These are phyloP conservation scores for Diogma glabrata DNA, from an alignment of 2,888 invertebrate species.

Conservation along the genomic window DNA sequence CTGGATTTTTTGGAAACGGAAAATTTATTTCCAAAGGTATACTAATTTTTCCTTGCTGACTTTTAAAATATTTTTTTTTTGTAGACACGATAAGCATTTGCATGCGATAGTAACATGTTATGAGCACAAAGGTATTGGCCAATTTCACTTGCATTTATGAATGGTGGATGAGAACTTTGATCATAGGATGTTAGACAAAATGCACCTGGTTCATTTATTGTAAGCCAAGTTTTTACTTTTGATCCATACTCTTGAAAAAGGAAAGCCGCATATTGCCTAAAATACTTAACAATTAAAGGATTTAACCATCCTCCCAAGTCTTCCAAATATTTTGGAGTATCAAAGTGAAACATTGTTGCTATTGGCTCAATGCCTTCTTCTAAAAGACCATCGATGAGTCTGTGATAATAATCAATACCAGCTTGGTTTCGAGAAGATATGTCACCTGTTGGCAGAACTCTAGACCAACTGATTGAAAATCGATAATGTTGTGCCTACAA, in stretches of 20 bases:
- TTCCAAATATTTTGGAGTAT: slow-evolving; percentile 42
- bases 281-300: slow-evolving; percentile 37
- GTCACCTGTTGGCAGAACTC: slow-evolving; percentile 48
- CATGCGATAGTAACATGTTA: slow-evolving; percentile 42
- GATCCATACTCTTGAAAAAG: slow-evolving; percentile 38
- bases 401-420: slow-evolving; percentile 53
- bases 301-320: slow-evolving; percentile 43
- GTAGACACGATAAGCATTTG: slow-evolving; percentile 36
- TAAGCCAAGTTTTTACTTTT: slow-evolving; percentile 42
- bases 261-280: slow-evolving; percentile 39
- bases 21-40: slow-evolving; percentile 25
- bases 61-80: too few species aligned
- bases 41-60: too few species aligned
- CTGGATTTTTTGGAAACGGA: slow-evolving; percentile 22
- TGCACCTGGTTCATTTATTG: slow-evolving; percentile 44
- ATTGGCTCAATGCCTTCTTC: slow-evolving; percentile 48
- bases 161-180: slow-evolving; percentile 24
- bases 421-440: slow-evolving; percentile 42
- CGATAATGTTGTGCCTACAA: slow-evolving; percentile 46
- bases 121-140: slow-evolving; percentile 42
- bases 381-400: slow-evolving; percentile 48
- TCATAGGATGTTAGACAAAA: slow-evolving; percentile 40
- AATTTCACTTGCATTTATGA: slow-evolving; percentile 35
- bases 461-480: slow-evolving; percentile 51
- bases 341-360: slow-evolving; percentile 45